These are phyloP conservation scores for Psophia crepitans DNA, from an alignment of 2,113 vertebrate species.

Conservation along the genomic window DNA sequence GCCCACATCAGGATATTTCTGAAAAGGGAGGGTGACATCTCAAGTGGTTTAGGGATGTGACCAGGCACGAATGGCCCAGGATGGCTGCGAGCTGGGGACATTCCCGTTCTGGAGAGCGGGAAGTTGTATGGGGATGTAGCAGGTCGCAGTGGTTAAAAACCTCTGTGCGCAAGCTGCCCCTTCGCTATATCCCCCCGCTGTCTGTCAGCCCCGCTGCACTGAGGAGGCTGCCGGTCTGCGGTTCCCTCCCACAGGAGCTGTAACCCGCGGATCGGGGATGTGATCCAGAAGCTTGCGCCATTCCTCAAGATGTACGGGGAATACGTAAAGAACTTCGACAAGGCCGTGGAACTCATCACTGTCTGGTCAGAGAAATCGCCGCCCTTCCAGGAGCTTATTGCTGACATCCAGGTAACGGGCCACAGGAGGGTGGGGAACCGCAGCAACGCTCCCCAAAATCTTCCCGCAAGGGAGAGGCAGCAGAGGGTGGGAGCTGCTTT, in stretches of 20 bases:
- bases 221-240: not conserved
- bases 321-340: slow-evolving; percentile 83
- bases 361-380: slow-evolving; percentile 81
- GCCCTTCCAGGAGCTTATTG: slow-evolving; percentile 79
- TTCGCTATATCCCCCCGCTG: not conserved
- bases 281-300: slow-evolving; percentile 84
- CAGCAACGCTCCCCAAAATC: not conserved
- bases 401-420: slow-evolving; percentile 79
- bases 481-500: not conserved
- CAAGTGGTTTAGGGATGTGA: not conserved
- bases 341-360: slow-evolving; percentile 81
- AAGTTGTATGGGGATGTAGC: not conserved
- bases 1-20: not conserved
- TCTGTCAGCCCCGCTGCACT: accelerated
- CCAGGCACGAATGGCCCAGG: not conserved
- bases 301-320: slow-evolving; percentile 92
- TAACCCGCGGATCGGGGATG: slow-evolving; percentile 81
- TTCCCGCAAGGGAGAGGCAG: not conserved
- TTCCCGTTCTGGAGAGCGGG: not conserved
- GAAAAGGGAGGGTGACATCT: not conserved
- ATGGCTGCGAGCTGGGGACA: not conserved
- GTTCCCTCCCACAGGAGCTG: slow-evolving; percentile 63
- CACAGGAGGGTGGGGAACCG: accelerated
- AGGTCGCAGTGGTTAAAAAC: not conserved
- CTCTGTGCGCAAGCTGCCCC: not conserved